These are phyloP conservation scores for Chloromyia formosa DNA, from an alignment of 2,888 invertebrate genomes.

Conservation along the genomic window DNA sequence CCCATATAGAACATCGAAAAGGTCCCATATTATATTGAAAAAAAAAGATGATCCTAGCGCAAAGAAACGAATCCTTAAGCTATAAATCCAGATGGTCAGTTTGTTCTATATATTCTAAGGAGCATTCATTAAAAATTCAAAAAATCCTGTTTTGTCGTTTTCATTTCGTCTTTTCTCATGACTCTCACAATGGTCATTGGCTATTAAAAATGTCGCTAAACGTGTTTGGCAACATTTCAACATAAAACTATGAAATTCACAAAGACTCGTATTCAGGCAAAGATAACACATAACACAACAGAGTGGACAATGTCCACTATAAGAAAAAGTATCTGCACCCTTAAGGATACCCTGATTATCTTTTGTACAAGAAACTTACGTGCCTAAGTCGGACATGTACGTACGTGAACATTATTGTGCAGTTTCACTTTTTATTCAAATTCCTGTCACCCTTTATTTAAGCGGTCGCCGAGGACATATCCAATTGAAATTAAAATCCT, in stretches of 20 bases:
- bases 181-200: not conserved
- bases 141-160: slow-evolving; percentile 32
- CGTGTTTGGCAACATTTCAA: slow-evolving; percentile 24
- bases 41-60: not conserved
- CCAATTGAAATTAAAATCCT: slow-evolving; percentile 17
- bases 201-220: slow-evolving; percentile 9
- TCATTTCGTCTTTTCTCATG: slow-evolving; percentile 19
- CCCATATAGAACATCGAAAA: not conserved
- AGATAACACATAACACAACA: no score
- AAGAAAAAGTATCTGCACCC: not conserved
- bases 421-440: no score
- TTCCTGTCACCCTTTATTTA: no score
- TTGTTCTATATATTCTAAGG: not conserved
- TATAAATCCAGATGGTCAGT: slow-evolving; percentile 26
- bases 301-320: slow-evolving; percentile 33
- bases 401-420: no score
- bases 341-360: not conserved
- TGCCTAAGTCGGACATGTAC: no score
- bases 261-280: no score
- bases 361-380: no score
- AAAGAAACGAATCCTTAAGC: slow-evolving; percentile 10
- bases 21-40: not conserved
- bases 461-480: not conserved
- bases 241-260: not conserved
- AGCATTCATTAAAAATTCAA: slow-evolving; percentile 21